A percentile compares a stretch with the other conserved stretches of the same genome.
phyloP scores from a whole-genome alignment of 2,888 invertebrate genomes.

The Ophion ellenae region DNA sequence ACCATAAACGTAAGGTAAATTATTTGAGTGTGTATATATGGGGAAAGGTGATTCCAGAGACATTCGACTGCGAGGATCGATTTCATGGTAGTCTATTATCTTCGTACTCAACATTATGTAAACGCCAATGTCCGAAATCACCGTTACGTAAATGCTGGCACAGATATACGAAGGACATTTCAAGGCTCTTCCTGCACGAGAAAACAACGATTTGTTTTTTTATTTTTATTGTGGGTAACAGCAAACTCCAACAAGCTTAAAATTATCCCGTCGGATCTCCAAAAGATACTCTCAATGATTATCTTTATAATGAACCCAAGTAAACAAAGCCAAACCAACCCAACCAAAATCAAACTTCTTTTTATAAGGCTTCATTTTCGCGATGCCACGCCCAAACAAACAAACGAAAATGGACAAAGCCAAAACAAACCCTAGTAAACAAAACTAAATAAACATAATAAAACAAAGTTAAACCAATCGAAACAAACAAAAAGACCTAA shows the following conservation, averaged over 20 bases:
- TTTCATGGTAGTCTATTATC: background rate
- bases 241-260: background rate
- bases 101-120: background rate
- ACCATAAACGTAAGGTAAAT: constrained; percentile 27
- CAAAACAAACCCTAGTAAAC: too few species aligned
- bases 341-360: too few species aligned
- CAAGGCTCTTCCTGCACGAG: background rate
- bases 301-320: too few species aligned
- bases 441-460: too few species aligned
- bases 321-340: too few species aligned
- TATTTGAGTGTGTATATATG: background rate
- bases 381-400: too few species aligned
- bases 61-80: background rate
- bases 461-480: too few species aligned
- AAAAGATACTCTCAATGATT: background rate
- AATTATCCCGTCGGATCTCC: background rate
- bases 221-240: background rate
- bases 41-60: background rate
- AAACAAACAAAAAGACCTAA: too few species aligned
- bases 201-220: background rate
- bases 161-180: constrained; percentile 11
- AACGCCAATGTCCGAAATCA: background rate
- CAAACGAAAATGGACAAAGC: too few species aligned
- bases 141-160: background rate
- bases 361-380: too few species aligned